Base-by-base conservation (phyloP, 2,113 vertebrate genomes). In the Fulmarus glacialis region DNA sequence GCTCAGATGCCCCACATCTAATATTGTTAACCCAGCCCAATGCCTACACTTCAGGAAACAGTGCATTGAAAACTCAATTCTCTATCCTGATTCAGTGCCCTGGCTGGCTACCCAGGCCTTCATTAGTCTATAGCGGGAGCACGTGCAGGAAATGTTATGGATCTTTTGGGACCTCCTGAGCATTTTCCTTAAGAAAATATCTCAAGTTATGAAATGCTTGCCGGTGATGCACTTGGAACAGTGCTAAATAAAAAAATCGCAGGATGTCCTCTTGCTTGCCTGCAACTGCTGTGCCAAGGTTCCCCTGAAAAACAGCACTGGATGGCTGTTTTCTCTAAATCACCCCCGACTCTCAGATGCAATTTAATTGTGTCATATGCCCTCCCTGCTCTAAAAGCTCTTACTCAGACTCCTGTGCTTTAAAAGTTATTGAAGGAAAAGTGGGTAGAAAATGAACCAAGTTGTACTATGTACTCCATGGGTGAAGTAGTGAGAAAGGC, bases 141-240 rank as follows among this genome's bases (percentile, higher is more conserved):
- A 95, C 40, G 32, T 88, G 95, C 88, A 89, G 89, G 93, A 96
- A 97, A 60, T 5, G 1, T 32, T 66, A 66, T 12, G 59, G 81
- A 83, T 64, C 93, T 90, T 91, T 71, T 79, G 92, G 96, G 92
- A 93, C 92, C 11, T 22, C 72, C 60, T 68, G 87, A 95, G 87
- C 21, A 19, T 71, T 95, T 95, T 90, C 58, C 84, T 93, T 92
- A 94, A 90, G 82, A 85, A 96, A 95, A 87, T 66, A 68, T 27
- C 77, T 71, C 74, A 21, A 47, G 30, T 60, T 88, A 67, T 36
- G 67, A 85, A 90, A 91, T 26, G 29, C 87, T 83, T 47, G 3
- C 66, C 0, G 2, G 66, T 2, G 29, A 78, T 88, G 84, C 53
- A 56, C 82, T 92, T 63, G 93, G 84, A 95, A 84, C 23, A n/a